Base-by-base conservation (phyloP, 2,888 invertebrate genomes). In the Cryptocephalus moraei region DNA sequence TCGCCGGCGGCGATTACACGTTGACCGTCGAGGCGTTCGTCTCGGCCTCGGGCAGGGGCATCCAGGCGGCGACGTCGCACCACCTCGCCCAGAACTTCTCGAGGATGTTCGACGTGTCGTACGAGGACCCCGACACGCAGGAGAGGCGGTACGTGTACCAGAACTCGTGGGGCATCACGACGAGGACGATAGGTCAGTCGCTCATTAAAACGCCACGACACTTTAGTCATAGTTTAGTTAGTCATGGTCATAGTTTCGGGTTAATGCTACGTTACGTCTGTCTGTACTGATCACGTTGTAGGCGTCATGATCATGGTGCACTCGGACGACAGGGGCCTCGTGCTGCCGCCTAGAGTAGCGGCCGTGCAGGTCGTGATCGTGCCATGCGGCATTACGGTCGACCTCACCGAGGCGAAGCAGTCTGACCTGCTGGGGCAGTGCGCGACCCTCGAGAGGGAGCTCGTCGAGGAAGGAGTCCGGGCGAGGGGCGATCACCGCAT, bases 21-120 rank as follows among this genome's bases (percentile, higher is more conserved):
- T 91, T 94, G 8, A 97, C 99, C 0, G 91, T 96, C 6, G 99
- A 99, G 71, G 96, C 91, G 0, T 99, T 87, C 67, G 81, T 99
- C 36, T 84, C 92, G 0, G 91, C 92, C 4, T 94, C 90, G 60
- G 97, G 97, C 0, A 76, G 96, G 39, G 96, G 85, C 1, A 91
- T 97, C 60, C 95, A 86, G 78, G 97, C 95, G 4, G 99, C 87
- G 0, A 99, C 99, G 0, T 97, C 97, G 46, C 99, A 99, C 72
- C 94, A 96, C 71, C 74, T 99, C 46, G 99, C 99, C 0, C 97
- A 99, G 73, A 99, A 99, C 74, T 99, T 99, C 74, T 93, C 96
- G 0, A 94, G 92, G 73, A 99, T 99, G 95, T 99, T 99, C 72
- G 94, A 97, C 59, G 93, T 99, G 48, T 80, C 87, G 9, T 93